A percentile compares a stretch with the other conserved stretches of the same genome.
phyloP scores from a whole-genome alignment of 23 tunicate species.

The Trididemnum miniatum region DNA sequence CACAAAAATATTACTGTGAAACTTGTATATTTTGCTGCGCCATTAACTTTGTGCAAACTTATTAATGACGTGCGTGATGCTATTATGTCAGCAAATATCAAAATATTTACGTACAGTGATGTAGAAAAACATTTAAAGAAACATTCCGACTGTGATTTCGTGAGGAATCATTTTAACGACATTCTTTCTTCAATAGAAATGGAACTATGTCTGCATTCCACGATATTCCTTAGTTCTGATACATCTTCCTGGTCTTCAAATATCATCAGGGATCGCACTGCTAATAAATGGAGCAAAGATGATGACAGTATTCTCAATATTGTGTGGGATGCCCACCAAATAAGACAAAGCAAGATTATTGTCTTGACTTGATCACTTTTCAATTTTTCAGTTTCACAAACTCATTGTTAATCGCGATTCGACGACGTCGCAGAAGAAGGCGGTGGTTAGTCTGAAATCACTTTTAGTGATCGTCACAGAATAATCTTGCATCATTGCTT shows the following conservation, averaged over 20 bases:
- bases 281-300: neutral
- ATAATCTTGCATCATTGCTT: no score
- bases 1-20: neutral
- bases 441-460: no score
- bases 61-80: constrained; percentile 12
- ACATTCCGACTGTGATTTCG: constrained; percentile 11
- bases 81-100: neutral
- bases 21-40: constrained; percentile 53
- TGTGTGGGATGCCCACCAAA: constrained; percentile 33
- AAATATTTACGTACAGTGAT: constrained; percentile 13
- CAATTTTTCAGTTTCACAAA: no score
- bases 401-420: no score
- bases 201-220: constrained; percentile 50
- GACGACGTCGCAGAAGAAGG: no score
- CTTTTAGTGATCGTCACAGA: no score
- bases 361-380: no score
- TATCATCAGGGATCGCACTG: constrained; percentile 31
- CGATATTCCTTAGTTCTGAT: constrained; percentile 42
- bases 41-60: constrained; percentile 29
- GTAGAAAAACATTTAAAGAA: constrained; percentile 10
- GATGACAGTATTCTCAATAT: constrained; percentile 27
- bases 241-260: constrained; percentile 68
- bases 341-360: no score
- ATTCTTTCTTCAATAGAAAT: constrained; percentile 60
- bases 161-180: constrained; percentile 34